Evolutionary conservation across 2,113 vertebrate species (phyloP), one percentile per base, ranked within the genome.

Genomic region (Nerophis ophidion): DNA sequence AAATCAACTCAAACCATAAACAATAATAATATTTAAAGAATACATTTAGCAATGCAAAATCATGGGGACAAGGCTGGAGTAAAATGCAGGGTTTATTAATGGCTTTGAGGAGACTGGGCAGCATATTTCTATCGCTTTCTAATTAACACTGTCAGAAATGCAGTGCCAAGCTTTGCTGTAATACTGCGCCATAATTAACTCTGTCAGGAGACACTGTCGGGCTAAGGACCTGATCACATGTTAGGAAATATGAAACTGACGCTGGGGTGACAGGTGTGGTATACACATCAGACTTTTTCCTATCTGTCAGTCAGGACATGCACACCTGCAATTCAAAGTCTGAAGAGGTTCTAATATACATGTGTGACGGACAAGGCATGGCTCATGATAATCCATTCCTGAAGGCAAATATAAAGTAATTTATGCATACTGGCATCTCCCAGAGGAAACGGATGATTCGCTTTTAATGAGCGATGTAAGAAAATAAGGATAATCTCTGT

Each of bases 381-480:
- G 36, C 36, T 38, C 79, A 63, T 69, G 65, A 75, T 85, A 76
- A 86, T 83, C 77, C 50, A 2, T 26, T 70, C 74, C 69, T 69
- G 49, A 7, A 52, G 68, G 66, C 34, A 42, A 68, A 75, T 60
- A 75, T 60, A 60, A 65, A 67, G 60, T 33, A 74, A 51, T 57
- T 49, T 66, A 72, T 77, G 68, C 57, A 42, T 61, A 55, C 68
- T 57, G 50, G 42, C 34, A 49, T 56, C 57, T 76, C 74, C 72
- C 69, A 55, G 8, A 60, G 72, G 74, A 74, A 64, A 52, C 45
- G 42, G 49, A 72, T 66, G 56, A 81, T 80, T 71, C 65, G 65
- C 66, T 59, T 33, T 59, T 76, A 83, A 81, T 79, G 74, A 75
- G 65, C 57, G 70, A 59, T 63, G 78, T 69, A 60, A 68, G 71